Base-by-base conservation (phyloP, 2,888 invertebrate species). In the Hypselothyrea guttata region DNA sequence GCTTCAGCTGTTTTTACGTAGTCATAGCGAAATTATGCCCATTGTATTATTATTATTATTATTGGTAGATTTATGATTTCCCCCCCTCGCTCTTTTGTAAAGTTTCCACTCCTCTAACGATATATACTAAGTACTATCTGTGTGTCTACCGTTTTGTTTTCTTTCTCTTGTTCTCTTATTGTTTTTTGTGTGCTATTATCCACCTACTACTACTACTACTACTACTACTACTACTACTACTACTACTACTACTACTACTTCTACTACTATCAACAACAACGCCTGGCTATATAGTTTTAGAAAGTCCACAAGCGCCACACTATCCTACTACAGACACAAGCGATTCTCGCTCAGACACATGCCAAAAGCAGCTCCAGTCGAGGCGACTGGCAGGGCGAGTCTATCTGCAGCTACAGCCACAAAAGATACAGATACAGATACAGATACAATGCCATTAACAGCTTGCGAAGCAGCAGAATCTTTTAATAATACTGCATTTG, bases 261-360 rank as follows among this genome's bases (percentile, higher is more conserved):
- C 9, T 35, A 35, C 34, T n/a, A n/a, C n/a, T n/a, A n/a, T n/a
- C n/a, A n/a, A n/a, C n/a, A n/a, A n/a, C n/a, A n/a, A n/a, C n/a
- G n/a, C n/a, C n/a, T 37, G 60, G 78, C 76, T 70, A 81, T 81
- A 81, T 87, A 87, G 87, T 83, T 87, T 87, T 87, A 78, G 84
- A 84, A 86, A 84, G 71, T 68, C 87, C 85, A 75, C 86, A 71
- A 78, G 77, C 82, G 73, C 81, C 62, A 78, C 86, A 75, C 85
- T 87, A 75, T 73, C 87, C 75, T 88, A 88, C 87, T 74, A 86
- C 81, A 86, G 77, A 78, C 88, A 75, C 66, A 86, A 81, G 81
- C 85, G 88, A 68, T 87, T 88, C 67, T 88, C 88, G 74, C 75
- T 88, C 35, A 87, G 77, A 86, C 84, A 88, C 74, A 86, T 82